Base-by-base conservation (phyloP, 2,888 invertebrate species). In the Nematopogon swammerdamellus region DNA sequence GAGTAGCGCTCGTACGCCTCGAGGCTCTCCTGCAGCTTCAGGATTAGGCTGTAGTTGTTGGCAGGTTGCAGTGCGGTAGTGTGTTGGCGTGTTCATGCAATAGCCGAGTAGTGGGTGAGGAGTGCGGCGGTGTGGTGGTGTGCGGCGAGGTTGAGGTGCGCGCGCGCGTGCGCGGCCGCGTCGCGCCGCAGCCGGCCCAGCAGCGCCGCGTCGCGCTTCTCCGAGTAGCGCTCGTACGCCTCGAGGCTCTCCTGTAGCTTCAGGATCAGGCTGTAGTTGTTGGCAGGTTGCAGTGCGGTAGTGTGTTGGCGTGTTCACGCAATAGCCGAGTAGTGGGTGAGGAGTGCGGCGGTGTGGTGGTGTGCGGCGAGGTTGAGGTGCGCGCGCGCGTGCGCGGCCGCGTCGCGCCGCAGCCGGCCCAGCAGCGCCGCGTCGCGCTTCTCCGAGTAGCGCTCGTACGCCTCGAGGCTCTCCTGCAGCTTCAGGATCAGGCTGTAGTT, bases 221-320 rank as follows among this genome's bases (percentile, higher is more conserved):
- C n/a, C n/a, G n/a, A n/a, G n/a, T n/a, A n/a, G n/a, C n/a, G n/a
- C 61, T 95, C 95, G 70, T 92, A 97, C 58, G 93, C 91, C 70
- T 98, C 97, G 54, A 98, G 76, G 30, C 92, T 94, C 64, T 98
- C 97, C 66, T 97, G 96, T 46, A 98, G 81, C 68, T 97, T 98
- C 49, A 98, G 80, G 19, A 96, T 97, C 49, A 98, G 79, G 53
- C 92, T 92, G 66, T 98, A 98, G 77, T 97, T 98, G 77, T 97
- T 97, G 61, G 91, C 91, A n/a, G n/a, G n/a, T n/a, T n/a, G n/a
- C n/a, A n/a, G 25, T 25, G 25, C 4, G 36, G 36, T 14, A 36
- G 11, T 14, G 25, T 10, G 25, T 14, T 8, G 36, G 36, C 8
- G 8, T 3, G n/a, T 3, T 36, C 36, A 68, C 14, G 67, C 62